Base-by-base conservation (phyloP, 2,888 invertebrate genomes). In the Andrena hattorfiana region DNA sequence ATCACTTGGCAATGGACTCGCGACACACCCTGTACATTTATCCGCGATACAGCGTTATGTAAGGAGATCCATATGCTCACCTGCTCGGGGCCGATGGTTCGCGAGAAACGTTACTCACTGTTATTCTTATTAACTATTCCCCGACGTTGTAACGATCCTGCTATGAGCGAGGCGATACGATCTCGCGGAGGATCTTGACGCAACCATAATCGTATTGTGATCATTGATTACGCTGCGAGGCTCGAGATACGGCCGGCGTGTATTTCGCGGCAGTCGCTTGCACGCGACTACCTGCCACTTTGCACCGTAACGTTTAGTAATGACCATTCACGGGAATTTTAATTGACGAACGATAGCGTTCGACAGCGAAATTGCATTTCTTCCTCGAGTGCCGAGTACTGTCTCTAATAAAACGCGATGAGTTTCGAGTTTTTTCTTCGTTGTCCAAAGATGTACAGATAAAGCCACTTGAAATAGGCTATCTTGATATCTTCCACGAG, bases 71-170 rank as follows among this genome's bases (percentile, higher is more conserved):
- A 74, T 68, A 73, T 77, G 79, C 70, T 85, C 85, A 87, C 68
- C 83, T 79, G 87, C 77, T 74, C 54, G 59, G 35, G 72, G 64
- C 64, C 49, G 59, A 68, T 72, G 71, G 66, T 87, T 81, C 74
- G 77, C 77, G 73, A 75, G 87, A 76, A 67, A 75, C 87, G 75
- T 85, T 84, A 78, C 77, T 89, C 89, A 80, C 78, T 82, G 73
- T 87, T 89, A 89, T 88, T 88, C 77, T 79, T 85, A 87, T 87
- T 87, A 86, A 84, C 84, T 75, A 78, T 86, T 77, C 80, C 51
- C 54, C 51, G 60, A 67, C 85, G 81, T 66, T 71, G 76, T 67
- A 79, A 74, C 84, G 81, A 84, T 82, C 74, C 68, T 60, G 76
- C 83, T 77, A 80, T 72, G 80, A 69, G 70, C 32, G 56, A 67